phyloP scores from a whole-genome alignment of 1,140 invertebrate genomes.

The Araneus ventricosus region DNA sequence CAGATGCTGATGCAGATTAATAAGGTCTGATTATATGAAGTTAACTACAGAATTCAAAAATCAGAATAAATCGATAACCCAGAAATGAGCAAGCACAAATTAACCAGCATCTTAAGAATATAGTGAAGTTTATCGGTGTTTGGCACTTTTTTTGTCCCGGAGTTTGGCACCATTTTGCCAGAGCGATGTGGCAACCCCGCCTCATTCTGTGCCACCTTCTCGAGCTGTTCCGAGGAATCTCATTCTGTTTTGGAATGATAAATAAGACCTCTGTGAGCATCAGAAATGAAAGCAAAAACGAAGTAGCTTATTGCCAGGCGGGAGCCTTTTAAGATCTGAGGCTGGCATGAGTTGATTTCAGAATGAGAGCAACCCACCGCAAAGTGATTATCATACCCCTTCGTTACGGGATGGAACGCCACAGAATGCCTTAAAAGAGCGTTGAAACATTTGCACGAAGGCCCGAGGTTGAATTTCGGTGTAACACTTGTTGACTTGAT shows the following conservation, averaged over 20 bases:
- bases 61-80: no score
- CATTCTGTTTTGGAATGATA: slow-evolving; percentile 53
- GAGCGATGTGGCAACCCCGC: not conserved
- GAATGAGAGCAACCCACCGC: slow-evolving; percentile 15
- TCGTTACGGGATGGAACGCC: not conserved
- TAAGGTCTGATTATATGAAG: no score
- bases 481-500: slow-evolving; percentile 28
- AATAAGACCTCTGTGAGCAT: slow-evolving; percentile 9
- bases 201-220: not conserved
- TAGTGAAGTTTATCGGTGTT: no score
- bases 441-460: slow-evolving; percentile 10
- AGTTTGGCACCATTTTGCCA: no score
- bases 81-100: no score
- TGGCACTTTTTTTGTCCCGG: no score
- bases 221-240: slow-evolving; percentile 9
- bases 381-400: slow-evolving; percentile 34
- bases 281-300: not conserved
- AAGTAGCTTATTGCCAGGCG: no score
- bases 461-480: not conserved
- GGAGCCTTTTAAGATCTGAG: not conserved
- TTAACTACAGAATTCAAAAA: no score
- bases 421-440: not conserved
- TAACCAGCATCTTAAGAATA: no score
- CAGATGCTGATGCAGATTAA: no score
- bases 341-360: slow-evolving; percentile 9